Percentiles rank a stretch among this genome's conserved stretches.
These are phyloP conservation scores for Hylaeus volcanicus DNA, from an alignment of 1,140 invertebrate species.

Conservation along the genomic window DNA sequence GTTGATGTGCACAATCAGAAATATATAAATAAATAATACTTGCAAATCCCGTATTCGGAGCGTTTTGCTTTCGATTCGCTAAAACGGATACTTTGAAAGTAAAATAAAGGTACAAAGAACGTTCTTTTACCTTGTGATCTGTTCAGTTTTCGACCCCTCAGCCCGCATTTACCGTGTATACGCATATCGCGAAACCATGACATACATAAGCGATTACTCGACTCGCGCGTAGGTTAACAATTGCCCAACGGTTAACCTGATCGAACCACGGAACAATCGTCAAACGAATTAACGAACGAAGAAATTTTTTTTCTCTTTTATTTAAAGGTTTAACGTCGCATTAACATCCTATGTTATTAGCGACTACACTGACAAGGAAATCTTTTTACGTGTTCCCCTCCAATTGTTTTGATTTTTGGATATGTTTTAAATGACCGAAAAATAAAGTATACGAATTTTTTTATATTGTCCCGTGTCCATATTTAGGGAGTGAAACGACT, in stretches of 20 bases:
- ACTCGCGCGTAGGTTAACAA: neutral
- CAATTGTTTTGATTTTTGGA: too few relatives aligned
- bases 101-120: neutral
- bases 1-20: neutral
- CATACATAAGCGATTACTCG: constrained; percentile 19
- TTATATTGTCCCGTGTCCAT: too few relatives aligned
- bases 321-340: too few relatives aligned
- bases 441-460: too few relatives aligned
- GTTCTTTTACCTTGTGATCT: neutral
- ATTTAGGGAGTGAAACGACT: too few relatives aligned
- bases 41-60: neutral
- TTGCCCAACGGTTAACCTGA: neutral
- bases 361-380: too few relatives aligned
- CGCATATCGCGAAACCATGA: constrained; percentile 27
- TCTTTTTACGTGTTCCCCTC: too few relatives aligned
- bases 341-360: too few relatives aligned
- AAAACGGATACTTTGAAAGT: neutral
- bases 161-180: constrained; percentile 2
- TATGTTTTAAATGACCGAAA: too few relatives aligned
- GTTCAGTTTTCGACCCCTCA: neutral
- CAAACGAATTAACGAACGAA: neutral
- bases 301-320: too few relatives aligned
- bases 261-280: neutral
- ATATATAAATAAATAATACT: too few relatives aligned
- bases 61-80: neutral